Percentiles rank a stretch among this genome's conserved stretches.
These are phyloP conservation scores for Bombus waltoni DNA, from an alignment of 1,140 invertebrate species.

Conservation along the genomic window DNA sequence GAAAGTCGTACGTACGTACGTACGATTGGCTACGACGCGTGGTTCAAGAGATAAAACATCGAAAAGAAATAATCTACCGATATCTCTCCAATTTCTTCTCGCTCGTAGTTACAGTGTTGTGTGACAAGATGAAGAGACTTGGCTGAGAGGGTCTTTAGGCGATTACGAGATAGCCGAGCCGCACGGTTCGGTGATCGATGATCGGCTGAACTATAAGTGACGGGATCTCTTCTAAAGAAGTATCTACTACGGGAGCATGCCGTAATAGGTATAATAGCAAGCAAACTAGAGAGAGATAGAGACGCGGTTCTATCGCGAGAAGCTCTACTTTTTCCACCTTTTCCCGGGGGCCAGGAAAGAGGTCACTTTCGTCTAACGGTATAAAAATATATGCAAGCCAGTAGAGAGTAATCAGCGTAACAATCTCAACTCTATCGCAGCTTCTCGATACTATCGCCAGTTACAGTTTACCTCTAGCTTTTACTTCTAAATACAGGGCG, in stretches of 20 bases:
- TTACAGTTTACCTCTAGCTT: not conserved
- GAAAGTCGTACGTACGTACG: too few species aligned
- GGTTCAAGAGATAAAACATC: not conserved
- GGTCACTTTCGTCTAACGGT: not conserved
- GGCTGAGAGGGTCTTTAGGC: constrained; percentile 13
- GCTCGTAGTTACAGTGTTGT: not conserved
- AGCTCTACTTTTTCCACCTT: constrained; percentile 33
- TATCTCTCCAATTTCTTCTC: not conserved
- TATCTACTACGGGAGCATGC: constrained; percentile 82
- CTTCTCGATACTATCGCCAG: constrained; percentile 9
- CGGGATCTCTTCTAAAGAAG: constrained; percentile 73
- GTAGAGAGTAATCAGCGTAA: not conserved
- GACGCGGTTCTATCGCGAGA: constrained; percentile 39
- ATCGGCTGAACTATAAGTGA: constrained; percentile 70
- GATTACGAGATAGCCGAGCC: constrained; percentile 40
- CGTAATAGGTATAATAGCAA: constrained; percentile 75
- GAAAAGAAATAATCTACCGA: not conserved
- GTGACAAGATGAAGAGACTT: constrained; percentile 49
- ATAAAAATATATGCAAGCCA: not conserved
- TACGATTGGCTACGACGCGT: not conserved
- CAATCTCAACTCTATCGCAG: constrained; percentile 26
- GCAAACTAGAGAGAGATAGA: constrained; percentile 73
- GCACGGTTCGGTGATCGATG: constrained; percentile 66
- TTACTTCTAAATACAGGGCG: constrained; percentile 12
- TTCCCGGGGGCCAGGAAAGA: constrained; percentile 37